These are phyloP conservation scores for Saiga tatarica DNA, from an alignment of 2,113 vertebrate species.

Conservation along the genomic window DNA sequence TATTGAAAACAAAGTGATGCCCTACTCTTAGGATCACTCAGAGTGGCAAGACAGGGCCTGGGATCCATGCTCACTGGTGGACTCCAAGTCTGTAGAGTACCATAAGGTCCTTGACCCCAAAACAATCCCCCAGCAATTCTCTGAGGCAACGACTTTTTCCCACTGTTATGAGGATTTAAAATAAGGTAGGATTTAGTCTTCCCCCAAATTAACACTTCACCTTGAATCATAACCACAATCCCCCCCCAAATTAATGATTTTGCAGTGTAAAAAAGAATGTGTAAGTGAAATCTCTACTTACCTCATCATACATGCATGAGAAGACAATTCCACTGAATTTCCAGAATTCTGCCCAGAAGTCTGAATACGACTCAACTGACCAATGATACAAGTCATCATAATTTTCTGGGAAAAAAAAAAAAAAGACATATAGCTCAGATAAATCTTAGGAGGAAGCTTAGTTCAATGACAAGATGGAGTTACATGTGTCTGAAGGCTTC, in stretches of 20 bases:
- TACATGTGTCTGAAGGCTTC: accelerated
- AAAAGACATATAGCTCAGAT: accelerated
- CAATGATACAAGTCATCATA: slow-evolving; percentile 94
- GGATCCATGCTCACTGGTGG: accelerated
- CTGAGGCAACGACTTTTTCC: not conserved
- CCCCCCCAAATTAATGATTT: not conserved
- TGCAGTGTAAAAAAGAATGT: accelerated
- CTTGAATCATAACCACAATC: not conserved
- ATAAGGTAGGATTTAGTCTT: not conserved
- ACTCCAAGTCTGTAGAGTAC: no score
- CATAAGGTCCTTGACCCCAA: not conserved
- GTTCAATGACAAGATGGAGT: not conserved
- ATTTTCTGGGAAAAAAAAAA: slow-evolving; percentile 79
- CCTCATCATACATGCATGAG: slow-evolving; percentile 92
- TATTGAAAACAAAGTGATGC: not conserved
- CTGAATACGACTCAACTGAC: slow-evolving; percentile 90
- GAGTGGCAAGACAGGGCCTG: no score
- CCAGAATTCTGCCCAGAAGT: slow-evolving; percentile 97
- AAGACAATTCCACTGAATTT: slow-evolving; percentile 89
- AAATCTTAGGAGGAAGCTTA: not conserved
- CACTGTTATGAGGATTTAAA: not conserved
- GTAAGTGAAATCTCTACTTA: slow-evolving; percentile 62
- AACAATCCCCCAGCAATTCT: no score
- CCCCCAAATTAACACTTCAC: not conserved
- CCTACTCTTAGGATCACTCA: not conserved